Evolutionary conservation across 2,797 vertebrate genomes (phyloP), one percentile per base, ranked within the genome.

Genomic region (Gambelia wislizenii): DNA sequence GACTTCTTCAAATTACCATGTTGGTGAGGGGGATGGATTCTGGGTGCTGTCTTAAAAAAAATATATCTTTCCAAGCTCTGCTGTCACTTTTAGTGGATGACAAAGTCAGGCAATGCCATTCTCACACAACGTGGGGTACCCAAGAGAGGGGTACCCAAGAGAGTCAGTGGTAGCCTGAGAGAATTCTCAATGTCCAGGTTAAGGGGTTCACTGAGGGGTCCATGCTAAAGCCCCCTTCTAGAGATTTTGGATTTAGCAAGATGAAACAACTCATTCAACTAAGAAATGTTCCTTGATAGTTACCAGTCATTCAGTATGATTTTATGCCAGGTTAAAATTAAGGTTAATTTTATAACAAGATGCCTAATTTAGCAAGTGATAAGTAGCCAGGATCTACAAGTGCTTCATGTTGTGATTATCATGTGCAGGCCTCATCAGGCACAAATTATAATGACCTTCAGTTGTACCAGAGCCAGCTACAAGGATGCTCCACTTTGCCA

Each of bases 391-490:
- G 36, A 70, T 33, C 39, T 81, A 74, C 67, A 87, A 87, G 72
- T 67, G 83, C 56, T 72, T 67, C 44, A 83, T 77, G 64, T 81
- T 74, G 56, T 83, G 81, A 88, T 84, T 84, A 77, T 75, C 80
- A 83, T 44, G 44, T 39, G 5, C 25, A 88, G 87, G 20, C 30
- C 81, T 88, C 72, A 88, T 88, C 82, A 88, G 87, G 42, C 47
- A 84, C 39, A 88, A 83, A 83, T 88, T 88, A 69, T 52, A 77
- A 42, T 88, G 81, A 83, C 59, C 72, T 88, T 88, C 72, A 84
- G 27, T 54, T 76, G 81, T 64, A 54, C 16, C 36, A 42, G 6
- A 67, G n/a, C 16, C 70, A 88, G 56, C 12, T 75, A 64, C 78
- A 83, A 88, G 70, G 54, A 36, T 22, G 33, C 39, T 64, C 13